phyloP scores from a whole-genome alignment of 2,113 vertebrate species.

The Odobenus rosmarus region DNA sequence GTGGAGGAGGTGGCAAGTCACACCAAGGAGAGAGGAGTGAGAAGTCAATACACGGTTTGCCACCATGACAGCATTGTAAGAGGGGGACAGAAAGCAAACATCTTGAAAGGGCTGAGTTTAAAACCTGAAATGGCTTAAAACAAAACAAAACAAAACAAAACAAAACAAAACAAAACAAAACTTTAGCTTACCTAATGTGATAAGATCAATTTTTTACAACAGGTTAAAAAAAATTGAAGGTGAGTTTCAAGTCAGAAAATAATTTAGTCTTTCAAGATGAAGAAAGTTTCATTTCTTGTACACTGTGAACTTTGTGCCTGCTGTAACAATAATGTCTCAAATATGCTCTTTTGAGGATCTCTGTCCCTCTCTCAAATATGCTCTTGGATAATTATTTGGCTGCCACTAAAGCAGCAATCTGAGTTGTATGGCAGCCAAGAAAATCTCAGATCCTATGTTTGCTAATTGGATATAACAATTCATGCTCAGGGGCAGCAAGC shows the following conservation, averaged over 20 bases:
- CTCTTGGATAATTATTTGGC: conserved; percentile 62
- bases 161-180: background rate
- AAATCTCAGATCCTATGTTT: conserved; percentile 66
- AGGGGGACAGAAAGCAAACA: background rate
- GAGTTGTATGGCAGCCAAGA: conserved; percentile 64
- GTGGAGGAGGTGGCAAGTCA: background rate
- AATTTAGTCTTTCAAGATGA: conserved; percentile 27
- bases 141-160: background rate
- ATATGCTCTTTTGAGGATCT: conserved; percentile 27
- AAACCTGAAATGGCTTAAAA: background rate
- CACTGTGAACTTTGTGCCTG: background rate
- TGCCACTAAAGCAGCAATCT: conserved; percentile 31
- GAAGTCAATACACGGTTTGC: background rate
- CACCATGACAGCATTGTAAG: background rate
- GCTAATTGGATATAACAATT: conserved; percentile 71
- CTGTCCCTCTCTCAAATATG: conserved; percentile 31
- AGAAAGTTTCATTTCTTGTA: background rate
- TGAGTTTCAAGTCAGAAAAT: background rate
- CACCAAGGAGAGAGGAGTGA: background rate
- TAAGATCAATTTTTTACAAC: background rate
- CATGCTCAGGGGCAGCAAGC: background rate
- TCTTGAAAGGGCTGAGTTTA: background rate
- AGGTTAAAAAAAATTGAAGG: background rate
- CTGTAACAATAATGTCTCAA: background rate
- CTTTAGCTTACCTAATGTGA: background rate